Percentiles rank a stretch among this genome's conserved stretches.
Conservation (phyloP, 2,113 vertebrate species). For the Lycaon pictus region DNA sequence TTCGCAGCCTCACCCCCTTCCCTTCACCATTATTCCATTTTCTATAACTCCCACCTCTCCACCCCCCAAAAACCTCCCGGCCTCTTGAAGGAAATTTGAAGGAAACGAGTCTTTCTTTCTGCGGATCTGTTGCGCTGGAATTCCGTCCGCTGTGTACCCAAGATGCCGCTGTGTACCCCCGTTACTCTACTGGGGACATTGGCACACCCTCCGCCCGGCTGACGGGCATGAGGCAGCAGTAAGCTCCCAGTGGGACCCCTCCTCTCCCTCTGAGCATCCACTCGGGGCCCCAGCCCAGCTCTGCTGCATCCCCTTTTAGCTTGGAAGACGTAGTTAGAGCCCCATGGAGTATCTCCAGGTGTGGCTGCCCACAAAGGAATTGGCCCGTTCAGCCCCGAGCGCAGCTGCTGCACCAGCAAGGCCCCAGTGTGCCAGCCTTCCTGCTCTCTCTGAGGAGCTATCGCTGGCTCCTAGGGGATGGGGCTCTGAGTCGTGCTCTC, state of each 20-base stretch:
- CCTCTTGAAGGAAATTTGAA: neutral
- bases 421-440: neutral
- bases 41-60: neutral
- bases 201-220: neutral
- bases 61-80: neutral
- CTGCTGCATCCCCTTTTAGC: neutral
- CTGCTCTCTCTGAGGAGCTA: neutral
- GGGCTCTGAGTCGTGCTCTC: neutral
- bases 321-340: neutral
- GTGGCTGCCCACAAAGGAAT: slow-evolving; percentile 11
- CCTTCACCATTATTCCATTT: neutral
- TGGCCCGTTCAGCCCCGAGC: neutral
- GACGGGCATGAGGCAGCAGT: neutral
- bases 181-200: neutral
- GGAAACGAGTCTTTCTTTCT: neutral
- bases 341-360: neutral
- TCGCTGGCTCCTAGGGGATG: fast-evolving
- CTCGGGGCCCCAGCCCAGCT: neutral
- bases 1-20: neutral
- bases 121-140: neutral
- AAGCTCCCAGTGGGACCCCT: neutral
- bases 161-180: neutral
- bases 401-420: neutral
- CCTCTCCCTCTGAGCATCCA: neutral
- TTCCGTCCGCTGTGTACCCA: neutral